Percentiles rank a stretch among this genome's conserved stretches.
Conservation (phyloP, 2,888 invertebrate species). For the Scotopteryx bipunctaria region DNA sequence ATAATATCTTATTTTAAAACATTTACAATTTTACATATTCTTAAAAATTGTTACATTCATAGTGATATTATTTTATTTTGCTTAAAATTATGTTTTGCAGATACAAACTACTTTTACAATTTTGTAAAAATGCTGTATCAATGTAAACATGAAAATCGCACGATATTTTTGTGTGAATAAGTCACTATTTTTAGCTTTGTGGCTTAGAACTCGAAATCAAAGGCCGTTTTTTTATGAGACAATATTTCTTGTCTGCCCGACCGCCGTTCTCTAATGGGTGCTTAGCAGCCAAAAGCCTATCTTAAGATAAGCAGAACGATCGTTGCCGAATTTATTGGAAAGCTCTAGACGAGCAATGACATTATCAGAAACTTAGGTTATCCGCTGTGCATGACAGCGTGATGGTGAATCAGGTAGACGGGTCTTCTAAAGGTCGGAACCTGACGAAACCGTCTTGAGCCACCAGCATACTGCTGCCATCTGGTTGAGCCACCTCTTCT, state of each 20-base stretch:
- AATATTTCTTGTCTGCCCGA: not conserved
- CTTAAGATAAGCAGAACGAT: constrained; percentile 24
- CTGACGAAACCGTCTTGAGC: constrained; percentile 95
- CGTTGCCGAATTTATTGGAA: constrained; percentile 13
- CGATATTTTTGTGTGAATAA: not conserved
- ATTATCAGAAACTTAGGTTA: constrained; percentile 65
- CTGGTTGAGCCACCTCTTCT: constrained; percentile 79
- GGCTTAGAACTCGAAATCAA: constrained; percentile 2
- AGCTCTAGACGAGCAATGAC: constrained; percentile 29
- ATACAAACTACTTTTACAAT: constrained; percentile 28
- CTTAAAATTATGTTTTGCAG: constrained; percentile 28
- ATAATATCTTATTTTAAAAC: constrained; percentile 57
- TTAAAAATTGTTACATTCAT: constrained; percentile 38
- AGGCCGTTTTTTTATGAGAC: not conserved
- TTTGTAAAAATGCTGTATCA: constrained; percentile 28
- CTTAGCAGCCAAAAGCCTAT: constrained; percentile 27
- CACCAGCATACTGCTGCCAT: constrained; percentile 91
- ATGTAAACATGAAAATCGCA: not conserved
- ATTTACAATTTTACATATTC: constrained; percentile 70
- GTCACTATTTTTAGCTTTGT: constrained; percentile 6
- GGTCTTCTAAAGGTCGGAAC: constrained; percentile 88
- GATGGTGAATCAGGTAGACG: constrained; percentile 77
- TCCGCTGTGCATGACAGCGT: constrained; percentile 70
- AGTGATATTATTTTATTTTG: constrained; percentile 38
- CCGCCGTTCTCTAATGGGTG: constrained; percentile 12